Percentiles rank a stretch among this genome's conserved stretches.
phyloP scores from a whole-genome alignment of 2,113 vertebrate species.

The Nibea albiflora region DNA sequence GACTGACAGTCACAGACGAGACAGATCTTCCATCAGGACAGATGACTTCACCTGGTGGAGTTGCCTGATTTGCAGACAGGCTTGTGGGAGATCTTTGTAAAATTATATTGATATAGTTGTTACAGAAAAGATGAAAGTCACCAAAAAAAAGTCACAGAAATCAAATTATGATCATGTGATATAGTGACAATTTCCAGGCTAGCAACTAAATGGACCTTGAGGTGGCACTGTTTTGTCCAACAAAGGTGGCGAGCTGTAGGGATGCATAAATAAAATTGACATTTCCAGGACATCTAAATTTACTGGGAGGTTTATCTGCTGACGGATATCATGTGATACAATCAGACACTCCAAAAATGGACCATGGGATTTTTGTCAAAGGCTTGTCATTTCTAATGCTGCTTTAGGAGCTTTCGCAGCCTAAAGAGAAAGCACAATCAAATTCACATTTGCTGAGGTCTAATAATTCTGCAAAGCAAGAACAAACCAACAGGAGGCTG shows the following conservation, averaged over 20 bases:
- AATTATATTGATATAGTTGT: not conserved
- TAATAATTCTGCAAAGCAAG: not conserved
- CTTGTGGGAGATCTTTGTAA: not conserved
- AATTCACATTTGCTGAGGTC: not conserved
- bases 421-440: too few species aligned
- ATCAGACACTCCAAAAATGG: not conserved
- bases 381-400: not conserved
- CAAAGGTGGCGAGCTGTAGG: not conserved
- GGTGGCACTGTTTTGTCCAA: not conserved
- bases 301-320: not conserved
- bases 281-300: not conserved
- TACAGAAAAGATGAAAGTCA: not conserved
- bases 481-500: not conserved
- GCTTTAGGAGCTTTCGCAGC: too few species aligned
- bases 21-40: not conserved
- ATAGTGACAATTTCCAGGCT: not conserved
- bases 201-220: not conserved
- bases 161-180: not conserved
- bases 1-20: conserved; percentile 7
- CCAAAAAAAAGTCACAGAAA: not conserved
- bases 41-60: not conserved
- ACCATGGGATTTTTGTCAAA: not conserved
- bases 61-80: not conserved
- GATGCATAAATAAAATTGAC: not conserved
- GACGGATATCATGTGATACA: not conserved